phyloP scores from a whole-genome alignment of 2,888 invertebrate genomes.

The Amiota communis region DNA sequence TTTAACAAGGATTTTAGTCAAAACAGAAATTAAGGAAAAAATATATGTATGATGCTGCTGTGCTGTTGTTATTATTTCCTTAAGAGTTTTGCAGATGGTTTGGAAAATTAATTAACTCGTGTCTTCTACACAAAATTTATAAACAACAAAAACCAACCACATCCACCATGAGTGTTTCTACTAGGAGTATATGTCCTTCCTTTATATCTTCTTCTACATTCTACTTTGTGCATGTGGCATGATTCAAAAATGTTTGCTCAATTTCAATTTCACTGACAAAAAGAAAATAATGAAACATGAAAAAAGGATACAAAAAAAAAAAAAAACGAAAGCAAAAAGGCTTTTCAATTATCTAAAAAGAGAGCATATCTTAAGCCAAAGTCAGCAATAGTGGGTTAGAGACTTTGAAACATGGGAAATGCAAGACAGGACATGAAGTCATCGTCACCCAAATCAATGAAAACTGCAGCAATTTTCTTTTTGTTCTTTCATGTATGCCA shows the following conservation, averaged over 20 bases:
- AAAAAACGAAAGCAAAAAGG: not conserved
- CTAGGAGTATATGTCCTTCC: too few species aligned
- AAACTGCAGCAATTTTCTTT: slow-evolving; percentile 27
- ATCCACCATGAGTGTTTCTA: too few species aligned
- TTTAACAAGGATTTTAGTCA: not conserved
- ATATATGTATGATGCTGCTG: not conserved
- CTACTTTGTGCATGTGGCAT: not conserved
- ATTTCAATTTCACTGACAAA: slow-evolving; percentile 2
- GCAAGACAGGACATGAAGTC: too few species aligned
- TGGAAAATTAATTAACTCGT: slow-evolving; percentile 8
- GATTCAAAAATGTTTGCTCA: not conserved
- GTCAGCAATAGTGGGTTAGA: too few species aligned
- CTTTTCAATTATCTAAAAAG: slow-evolving; percentile 5
- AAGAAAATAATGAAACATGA: not conserved
- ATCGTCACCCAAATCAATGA: not conserved
- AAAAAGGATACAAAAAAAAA: too few species aligned
- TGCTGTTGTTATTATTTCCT: slow-evolving; percentile 2
- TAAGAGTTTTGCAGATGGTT: not conserved
- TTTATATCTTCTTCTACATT: too few species aligned
- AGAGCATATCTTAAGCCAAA: too few species aligned
- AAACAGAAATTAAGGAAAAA: too few species aligned
- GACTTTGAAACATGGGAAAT: too few species aligned
- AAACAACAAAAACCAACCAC: too few species aligned
- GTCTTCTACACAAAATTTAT: not conserved
- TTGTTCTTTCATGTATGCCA: not conserved